Percentiles rank a stretch among this genome's conserved stretches.
Evolutionary conservation across 2,113 vertebrate species (phyloP).

Genomic region (Vulpes vulpes): DNA sequence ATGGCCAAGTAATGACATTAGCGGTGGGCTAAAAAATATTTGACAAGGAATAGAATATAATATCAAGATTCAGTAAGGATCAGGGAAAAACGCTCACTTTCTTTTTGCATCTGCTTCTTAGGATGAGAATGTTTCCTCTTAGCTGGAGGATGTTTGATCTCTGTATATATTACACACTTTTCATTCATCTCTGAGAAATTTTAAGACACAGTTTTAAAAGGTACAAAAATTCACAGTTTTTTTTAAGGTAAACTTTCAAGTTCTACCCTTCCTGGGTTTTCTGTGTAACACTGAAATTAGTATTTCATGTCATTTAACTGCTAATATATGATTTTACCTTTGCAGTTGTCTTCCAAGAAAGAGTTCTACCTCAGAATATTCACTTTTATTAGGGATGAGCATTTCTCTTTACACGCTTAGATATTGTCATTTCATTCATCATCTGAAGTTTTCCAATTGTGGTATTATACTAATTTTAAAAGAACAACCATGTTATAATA

Average conservation of each 20-base stretch:
- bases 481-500: not conserved
- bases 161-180: not conserved
- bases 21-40: not conserved
- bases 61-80: not conserved
- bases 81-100: constrained; percentile 18
- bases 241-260: not conserved
- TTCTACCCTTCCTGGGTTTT: not conserved
- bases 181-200: constrained; percentile 35
- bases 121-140: not conserved
- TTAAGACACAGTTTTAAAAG: not conserved
- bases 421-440: not conserved
- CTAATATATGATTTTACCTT: not conserved
- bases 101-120: not conserved
- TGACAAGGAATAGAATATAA: not conserved
- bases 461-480: not conserved
- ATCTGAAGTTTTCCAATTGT: not conserved
- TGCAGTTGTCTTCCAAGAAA: not conserved
- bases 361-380: not conserved
- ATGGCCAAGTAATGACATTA: not conserved
- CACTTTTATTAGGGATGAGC: not conserved
- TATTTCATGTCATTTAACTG: not conserved
- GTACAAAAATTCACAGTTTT: not conserved
- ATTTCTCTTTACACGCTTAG: not conserved
- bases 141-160: not conserved
- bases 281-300: not conserved